phyloP scores from a whole-genome alignment of 1,140 invertebrate genomes.

The Diabrotica undecimpunctata region DNA sequence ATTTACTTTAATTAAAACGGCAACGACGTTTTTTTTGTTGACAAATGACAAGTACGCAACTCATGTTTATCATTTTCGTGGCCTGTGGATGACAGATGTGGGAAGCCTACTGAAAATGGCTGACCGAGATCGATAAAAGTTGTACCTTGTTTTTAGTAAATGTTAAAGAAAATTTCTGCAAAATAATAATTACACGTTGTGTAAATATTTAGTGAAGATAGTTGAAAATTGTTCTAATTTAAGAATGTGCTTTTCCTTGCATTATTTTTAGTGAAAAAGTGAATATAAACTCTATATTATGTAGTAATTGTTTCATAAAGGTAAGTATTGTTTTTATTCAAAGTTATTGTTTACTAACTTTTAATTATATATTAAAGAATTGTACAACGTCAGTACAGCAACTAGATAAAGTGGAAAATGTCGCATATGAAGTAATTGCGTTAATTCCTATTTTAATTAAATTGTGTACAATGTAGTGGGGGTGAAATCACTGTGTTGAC shows the following conservation, averaged over 20 bases:
- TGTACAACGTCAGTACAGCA: too few species aligned
- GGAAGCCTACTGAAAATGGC: slow-evolving; percentile 22
- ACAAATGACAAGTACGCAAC: background rate
- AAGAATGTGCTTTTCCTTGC: background rate
- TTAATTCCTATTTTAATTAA: background rate
- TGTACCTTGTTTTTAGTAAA: slow-evolving; percentile 17
- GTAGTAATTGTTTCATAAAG: slow-evolving; percentile 25
- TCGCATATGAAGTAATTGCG: background rate
- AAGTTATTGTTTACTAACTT: too few species aligned
- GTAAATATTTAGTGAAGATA: background rate
- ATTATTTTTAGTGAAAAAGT: slow-evolving; percentile 7
- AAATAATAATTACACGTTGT: background rate
- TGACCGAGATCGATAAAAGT: slow-evolving; percentile 24
- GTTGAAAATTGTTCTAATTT: slow-evolving; percentile 1
- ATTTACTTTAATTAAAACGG: too few species aligned
- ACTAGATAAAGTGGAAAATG: too few species aligned
- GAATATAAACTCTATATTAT: slow-evolving; percentile 23
- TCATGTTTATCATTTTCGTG: background rate
- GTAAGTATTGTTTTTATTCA: slow-evolving; percentile 14
- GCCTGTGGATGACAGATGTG: background rate
- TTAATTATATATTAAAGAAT: too few species aligned
- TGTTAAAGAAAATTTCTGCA: background rate
- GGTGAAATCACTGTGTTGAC: background rate
- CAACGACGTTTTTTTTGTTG: background rate
- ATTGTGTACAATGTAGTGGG: slow-evolving; percentile 1